Evolutionary conservation across 1,140 invertebrate genomes (phyloP).

Genomic region (Sitophilus oryzae): DNA sequence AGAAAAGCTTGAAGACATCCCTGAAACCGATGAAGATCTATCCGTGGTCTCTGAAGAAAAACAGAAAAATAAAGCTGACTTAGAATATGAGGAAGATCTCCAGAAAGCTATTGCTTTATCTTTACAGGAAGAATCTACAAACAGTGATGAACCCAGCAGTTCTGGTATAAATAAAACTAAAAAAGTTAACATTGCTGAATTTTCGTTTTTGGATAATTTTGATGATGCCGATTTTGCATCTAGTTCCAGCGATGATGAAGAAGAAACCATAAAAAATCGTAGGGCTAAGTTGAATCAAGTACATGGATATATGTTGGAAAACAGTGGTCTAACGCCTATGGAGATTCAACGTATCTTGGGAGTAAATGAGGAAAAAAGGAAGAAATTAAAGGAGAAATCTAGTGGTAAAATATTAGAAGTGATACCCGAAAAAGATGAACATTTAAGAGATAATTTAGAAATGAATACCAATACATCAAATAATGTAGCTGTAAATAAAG

Average conservation of each 20-base stretch:
- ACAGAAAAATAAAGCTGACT: constrained; percentile 33
- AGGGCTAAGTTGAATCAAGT: constrained; percentile 48
- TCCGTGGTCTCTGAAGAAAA: background rate
- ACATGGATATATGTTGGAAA: constrained; percentile 63
- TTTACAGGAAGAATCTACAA: constrained; percentile 28
- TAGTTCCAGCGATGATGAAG: constrained; percentile 34
- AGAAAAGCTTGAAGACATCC: constrained; percentile 29
- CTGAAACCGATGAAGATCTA: background rate
- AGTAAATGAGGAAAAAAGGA: too few species aligned
- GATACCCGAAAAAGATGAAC: too few species aligned
- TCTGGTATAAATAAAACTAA: background rate
- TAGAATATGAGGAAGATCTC: constrained; percentile 50
- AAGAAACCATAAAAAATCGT: constrained; percentile 29
- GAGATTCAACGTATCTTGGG: constrained; percentile 58
- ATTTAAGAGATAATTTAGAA: too few species aligned
- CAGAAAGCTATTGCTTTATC: constrained; percentile 49
- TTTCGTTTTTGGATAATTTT: constrained; percentile 34
- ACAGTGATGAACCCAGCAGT: constrained; percentile 11
- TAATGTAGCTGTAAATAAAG: too few species aligned
- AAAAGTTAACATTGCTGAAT: constrained; percentile 12
- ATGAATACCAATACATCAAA: too few species aligned
- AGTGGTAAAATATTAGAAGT: too few species aligned
- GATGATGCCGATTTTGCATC: constrained; percentile 40
- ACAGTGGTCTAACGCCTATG: constrained; percentile 64
- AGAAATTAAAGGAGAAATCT: too few species aligned